Percentiles rank a stretch among this genome's conserved stretches.
These are phyloP conservation scores for Burhinus oedicnemus DNA, from an alignment of 2,113 vertebrate genomes.

Conservation along the genomic window DNA sequence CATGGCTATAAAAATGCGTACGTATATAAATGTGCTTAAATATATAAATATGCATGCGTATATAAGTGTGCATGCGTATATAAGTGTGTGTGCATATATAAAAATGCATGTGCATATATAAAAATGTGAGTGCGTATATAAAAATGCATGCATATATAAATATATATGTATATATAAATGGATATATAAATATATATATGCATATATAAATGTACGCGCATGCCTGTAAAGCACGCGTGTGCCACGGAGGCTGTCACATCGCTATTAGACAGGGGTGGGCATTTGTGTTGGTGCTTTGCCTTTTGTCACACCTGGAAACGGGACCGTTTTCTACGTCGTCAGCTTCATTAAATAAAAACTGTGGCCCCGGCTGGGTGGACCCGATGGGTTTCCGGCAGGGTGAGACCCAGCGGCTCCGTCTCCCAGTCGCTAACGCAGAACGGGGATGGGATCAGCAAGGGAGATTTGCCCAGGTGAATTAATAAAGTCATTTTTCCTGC, in stretches of 20 bases:
- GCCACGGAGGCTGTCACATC: accelerated
- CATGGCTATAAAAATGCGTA: neutral
- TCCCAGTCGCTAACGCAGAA: neutral
- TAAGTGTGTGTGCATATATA: no score
- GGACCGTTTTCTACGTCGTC: constrained; percentile 11
- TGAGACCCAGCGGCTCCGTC: neutral
- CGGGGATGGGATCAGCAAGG: accelerated
- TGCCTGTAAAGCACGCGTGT: neutral
- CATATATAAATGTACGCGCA: no score
- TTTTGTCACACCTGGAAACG: neutral
- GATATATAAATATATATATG: neutral
- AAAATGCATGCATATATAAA: neutral
- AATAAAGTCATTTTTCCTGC: neutral
- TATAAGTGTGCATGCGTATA: neutral
- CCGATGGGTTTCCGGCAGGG: constrained; percentile 11
- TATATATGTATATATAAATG: neutral
- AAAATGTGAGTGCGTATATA: neutral
- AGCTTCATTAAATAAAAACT: neutral
- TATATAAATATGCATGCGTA: neutral
- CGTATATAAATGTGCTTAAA: neutral
- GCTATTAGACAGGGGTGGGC: accelerated
- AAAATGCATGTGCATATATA: no score
- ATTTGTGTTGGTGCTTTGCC: neutral
- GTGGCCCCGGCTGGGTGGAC: neutral
- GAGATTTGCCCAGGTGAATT: neutral